These are phyloP conservation scores for Lumbricus terrestris DNA, from an alignment of 2,888 invertebrate genomes.

Conservation along the genomic window DNA sequence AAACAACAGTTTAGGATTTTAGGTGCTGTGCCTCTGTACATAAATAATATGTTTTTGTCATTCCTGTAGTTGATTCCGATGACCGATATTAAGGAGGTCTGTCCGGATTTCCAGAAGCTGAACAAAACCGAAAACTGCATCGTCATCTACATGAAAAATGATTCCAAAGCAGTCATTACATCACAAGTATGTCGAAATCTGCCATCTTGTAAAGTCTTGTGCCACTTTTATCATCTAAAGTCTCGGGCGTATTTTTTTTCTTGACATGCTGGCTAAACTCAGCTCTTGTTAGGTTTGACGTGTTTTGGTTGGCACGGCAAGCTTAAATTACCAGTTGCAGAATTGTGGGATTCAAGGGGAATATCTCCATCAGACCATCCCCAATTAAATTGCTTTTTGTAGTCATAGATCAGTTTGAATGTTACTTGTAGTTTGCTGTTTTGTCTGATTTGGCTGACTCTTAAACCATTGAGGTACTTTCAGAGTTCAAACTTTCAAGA, in stretches of 20 bases:
- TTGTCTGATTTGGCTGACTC: not conserved
- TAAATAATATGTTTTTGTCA: not conserved
- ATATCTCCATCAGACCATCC: not conserved
- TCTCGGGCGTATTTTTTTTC: not conserved
- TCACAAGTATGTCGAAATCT: conserved; percentile 73
- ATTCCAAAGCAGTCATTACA: conserved; percentile 88
- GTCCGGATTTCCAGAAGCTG: conserved; percentile 85
- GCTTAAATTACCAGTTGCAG: not conserved
- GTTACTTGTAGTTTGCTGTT: not conserved
- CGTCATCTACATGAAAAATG: conserved; percentile 84
- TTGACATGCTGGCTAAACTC: not conserved
- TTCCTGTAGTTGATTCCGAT: conserved; percentile 78
- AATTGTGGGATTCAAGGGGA: not conserved
- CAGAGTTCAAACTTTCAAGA: not conserved
- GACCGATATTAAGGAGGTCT: conserved; percentile 95
- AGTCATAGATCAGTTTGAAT: not conserved
- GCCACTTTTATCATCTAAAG: no score
- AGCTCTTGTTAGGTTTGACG: no score
- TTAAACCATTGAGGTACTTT: not conserved
- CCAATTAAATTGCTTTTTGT: not conserved
- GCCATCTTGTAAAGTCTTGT: no score
- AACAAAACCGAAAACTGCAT: conserved; percentile 96
- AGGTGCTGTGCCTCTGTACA: not conserved
- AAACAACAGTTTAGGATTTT: no score
- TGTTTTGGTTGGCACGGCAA: not conserved